phyloP scores from a whole-genome alignment of 2,113 vertebrate genomes.

The Athene noctua region DNA sequence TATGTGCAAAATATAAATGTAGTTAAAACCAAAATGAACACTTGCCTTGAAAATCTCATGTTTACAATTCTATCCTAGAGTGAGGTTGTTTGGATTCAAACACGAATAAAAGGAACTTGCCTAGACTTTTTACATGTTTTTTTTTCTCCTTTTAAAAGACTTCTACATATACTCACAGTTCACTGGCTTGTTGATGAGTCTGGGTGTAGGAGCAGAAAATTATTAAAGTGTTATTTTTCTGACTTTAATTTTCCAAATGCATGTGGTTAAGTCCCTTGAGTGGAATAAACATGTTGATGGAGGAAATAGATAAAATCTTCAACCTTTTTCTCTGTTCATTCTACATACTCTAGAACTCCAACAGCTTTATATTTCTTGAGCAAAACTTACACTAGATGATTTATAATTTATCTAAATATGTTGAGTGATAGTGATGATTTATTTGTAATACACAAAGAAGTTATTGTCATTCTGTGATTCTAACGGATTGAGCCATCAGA shows the following conservation, averaged over 20 bases:
- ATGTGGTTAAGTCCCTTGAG: conserved; percentile 13
- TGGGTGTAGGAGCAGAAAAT: conserved; percentile 5
- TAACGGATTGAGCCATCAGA: conserved; percentile 44
- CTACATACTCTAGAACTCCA: background rate
- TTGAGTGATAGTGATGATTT: conserved; percentile 30
- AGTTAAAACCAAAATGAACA: background rate
- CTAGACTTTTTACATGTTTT: background rate
- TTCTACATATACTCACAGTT: background rate
- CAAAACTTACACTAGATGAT: conserved; percentile 30
- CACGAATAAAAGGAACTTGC: background rate
- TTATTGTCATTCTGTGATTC: conserved; percentile 52
- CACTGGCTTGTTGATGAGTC: background rate
- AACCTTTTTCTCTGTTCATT: background rate
- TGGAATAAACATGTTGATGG: conserved; percentile 8
- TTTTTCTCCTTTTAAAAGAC: background rate
- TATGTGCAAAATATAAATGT: background rate
- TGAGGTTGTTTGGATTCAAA: background rate
- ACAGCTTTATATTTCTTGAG: conserved; percentile 1
- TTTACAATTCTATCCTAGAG: background rate
- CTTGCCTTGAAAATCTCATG: background rate
- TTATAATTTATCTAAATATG: conserved; percentile 14
- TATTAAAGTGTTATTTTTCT: conserved; percentile 20
- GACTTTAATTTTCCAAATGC: conserved; percentile 38
- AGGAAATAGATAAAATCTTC: conserved; percentile 35
- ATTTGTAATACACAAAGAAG: conserved; percentile 47